A percentile compares a stretch with the other conserved stretches of the same genome.
Conservation (phyloP, 2,797 vertebrate genomes). For the Hyperoplus immaculatus region DNA sequence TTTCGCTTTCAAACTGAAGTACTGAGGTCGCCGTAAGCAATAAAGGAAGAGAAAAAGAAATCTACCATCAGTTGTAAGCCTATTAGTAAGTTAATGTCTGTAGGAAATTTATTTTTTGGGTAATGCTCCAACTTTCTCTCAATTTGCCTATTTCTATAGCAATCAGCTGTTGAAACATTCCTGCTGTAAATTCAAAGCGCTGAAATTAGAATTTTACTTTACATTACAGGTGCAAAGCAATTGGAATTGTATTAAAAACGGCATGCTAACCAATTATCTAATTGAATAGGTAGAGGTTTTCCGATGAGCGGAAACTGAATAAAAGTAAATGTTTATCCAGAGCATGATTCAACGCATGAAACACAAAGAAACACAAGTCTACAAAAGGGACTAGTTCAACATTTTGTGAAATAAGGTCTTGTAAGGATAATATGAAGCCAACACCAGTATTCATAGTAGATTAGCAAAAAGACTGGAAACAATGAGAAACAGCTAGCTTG, state of each 20-base stretch:
- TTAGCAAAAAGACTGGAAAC: too few relatives aligned
- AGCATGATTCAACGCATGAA: neutral
- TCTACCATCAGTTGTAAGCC: neutral
- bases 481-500: too few relatives aligned
- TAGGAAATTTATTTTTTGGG: slow-evolving; percentile 2
- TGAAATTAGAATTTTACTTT: neutral
- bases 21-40: neutral
- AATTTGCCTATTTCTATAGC: neutral
- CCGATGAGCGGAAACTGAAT: neutral
- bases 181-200: neutral
- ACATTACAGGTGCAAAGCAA: neutral
- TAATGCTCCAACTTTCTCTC: neutral
- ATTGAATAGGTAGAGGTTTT: neutral
- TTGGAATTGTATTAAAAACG: neutral
- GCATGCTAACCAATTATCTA: neutral
- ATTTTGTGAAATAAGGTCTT: neutral
- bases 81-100: neutral
- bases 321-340: neutral
- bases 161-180: neutral
- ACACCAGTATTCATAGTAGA: too few relatives aligned
- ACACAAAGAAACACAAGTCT: neutral
- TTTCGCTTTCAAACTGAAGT: neutral
- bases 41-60: neutral
- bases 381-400: neutral
- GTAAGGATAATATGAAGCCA: neutral